Evolutionary conservation across 2,888 invertebrate species (phyloP).

Genomic region (Mesorhabditis spiculigera): DNA sequence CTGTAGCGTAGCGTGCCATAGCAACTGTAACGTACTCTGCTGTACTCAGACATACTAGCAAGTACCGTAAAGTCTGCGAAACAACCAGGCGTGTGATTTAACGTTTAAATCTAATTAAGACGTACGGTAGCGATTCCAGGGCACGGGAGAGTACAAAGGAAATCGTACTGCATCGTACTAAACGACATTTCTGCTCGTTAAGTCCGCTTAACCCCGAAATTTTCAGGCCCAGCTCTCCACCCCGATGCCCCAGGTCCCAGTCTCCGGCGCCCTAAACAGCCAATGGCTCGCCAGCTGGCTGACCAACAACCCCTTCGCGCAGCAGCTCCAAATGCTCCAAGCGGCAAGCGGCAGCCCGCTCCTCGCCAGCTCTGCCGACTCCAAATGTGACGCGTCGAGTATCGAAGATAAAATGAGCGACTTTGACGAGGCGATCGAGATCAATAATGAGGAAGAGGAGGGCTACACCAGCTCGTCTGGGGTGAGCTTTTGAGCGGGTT

Average conservation of each 20-base stretch:
- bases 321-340: slow-evolving; percentile 12
- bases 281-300: slow-evolving; percentile 41
- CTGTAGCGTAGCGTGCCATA: too few relatives aligned
- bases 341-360: not conserved
- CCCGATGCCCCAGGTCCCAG: slow-evolving; percentile 17
- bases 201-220: slow-evolving; percentile 6
- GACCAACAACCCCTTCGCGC: slow-evolving; percentile 39
- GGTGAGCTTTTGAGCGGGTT: not conserved
- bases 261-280: slow-evolving; percentile 15
- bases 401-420: slow-evolving; percentile 21
- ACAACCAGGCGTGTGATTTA: too few relatives aligned
- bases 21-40: too few relatives aligned
- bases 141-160: too few relatives aligned
- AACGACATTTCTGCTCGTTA: slow-evolving; percentile 10
- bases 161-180: slow-evolving; percentile 20
- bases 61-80: too few relatives aligned
- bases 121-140: too few relatives aligned
- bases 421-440: slow-evolving; percentile 34
- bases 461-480: slow-evolving; percentile 4
- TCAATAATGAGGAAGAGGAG: slow-evolving; percentile 30
- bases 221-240: slow-evolving; percentile 13
- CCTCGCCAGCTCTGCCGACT: not conserved
- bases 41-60: too few relatives aligned
- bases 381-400: not conserved
- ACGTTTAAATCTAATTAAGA: too few relatives aligned